Base-by-base conservation (phyloP, 2,888 invertebrate species). In the Drosophila mulleri region DNA sequence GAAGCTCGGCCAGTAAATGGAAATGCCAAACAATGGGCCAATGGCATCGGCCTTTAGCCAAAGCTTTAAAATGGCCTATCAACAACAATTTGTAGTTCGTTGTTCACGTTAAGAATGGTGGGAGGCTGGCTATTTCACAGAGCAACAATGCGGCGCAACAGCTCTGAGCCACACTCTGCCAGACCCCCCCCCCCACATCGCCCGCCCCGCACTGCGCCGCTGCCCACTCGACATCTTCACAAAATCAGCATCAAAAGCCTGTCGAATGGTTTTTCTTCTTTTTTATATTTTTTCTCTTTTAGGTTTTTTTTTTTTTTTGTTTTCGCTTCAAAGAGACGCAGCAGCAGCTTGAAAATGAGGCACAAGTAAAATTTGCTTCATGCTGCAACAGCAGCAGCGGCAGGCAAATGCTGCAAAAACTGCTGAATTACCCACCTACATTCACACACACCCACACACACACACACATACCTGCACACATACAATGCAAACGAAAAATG, bases 191-290 rank as follows among this genome's bases (percentile, higher is more conserved):
- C 32, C 5, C 12, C 35, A 14, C 12, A n/a, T n/a, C n/a, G n/a
- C n/a, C n/a, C n/a, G n/a, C 26, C 5, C 26, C 26, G 0, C 26
- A 5, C 26, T 5, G 26, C 26, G 26, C 26, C 6, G 14, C 29
- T 18, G 7, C 32, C 3, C 35, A 3, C 47, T 29, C 60, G 80
- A 71, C 79, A 74, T 87, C 84, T 79, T 84, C 87, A 82, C 80
- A 84, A 89, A 84, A 84, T 87, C 89, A 83, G 87, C 84, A 87
- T 84, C 84, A 84, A 84, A 89, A 83, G 84, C 86, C 80, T 73
- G 84, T 84, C 89, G 84, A 87, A 84, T 83, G 84, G 39, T 62
- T 63, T n/a, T 32, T 45, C 44, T 2, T 61, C 8, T 32, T 18
- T 44, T 42, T 26, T 20, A 47, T 44, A 1, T 32, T 20, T 14